Conservation (phyloP, 1,140 invertebrate genomes). For the Drosophila sp. region DNA sequence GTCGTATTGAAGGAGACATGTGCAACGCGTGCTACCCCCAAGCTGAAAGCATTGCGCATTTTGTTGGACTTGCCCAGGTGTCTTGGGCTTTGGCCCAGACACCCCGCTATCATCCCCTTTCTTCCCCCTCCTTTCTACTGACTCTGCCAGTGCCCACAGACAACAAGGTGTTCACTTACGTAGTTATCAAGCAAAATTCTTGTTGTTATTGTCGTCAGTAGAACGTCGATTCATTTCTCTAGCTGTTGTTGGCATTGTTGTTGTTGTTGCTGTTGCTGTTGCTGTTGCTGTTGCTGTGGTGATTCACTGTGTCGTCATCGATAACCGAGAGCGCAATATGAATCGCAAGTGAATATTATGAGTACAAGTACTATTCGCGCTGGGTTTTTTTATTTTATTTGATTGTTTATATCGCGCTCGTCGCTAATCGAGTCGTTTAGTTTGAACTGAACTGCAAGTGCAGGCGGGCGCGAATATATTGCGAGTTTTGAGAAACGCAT, state of each 20-base stretch:
- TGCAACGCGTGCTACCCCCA: constrained; percentile 16
- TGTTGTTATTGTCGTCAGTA: constrained; percentile 2
- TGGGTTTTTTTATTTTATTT: constrained; percentile 39
- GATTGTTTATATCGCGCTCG: constrained; percentile 64
- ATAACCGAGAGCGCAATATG: constrained; percentile 24
- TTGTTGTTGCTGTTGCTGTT: not conserved
- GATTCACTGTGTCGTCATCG: constrained; percentile 50
- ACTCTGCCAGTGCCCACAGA: too few species aligned
- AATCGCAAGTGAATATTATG: constrained; percentile 2
- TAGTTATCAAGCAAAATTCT: constrained; percentile 19
- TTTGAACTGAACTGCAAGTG: constrained; percentile 71
- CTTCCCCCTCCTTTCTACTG: not conserved
- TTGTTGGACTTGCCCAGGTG: not conserved
- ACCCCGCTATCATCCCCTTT: too few species aligned
- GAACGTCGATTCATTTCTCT: constrained; percentile 24
- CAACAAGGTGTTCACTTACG: not conserved
- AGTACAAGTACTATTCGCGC: constrained; percentile 8
- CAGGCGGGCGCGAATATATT: constrained; percentile 46
- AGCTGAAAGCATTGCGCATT: not conserved
- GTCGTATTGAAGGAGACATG: too few species aligned
- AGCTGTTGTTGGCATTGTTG: not conserved
- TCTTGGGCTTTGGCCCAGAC: constrained; percentile 1
- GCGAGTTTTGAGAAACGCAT: not conserved
- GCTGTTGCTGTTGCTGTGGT: not conserved
- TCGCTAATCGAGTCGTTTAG: constrained; percentile 62